Conservation (phyloP, 2,797 vertebrate species). For the Emys orbicularis region DNA sequence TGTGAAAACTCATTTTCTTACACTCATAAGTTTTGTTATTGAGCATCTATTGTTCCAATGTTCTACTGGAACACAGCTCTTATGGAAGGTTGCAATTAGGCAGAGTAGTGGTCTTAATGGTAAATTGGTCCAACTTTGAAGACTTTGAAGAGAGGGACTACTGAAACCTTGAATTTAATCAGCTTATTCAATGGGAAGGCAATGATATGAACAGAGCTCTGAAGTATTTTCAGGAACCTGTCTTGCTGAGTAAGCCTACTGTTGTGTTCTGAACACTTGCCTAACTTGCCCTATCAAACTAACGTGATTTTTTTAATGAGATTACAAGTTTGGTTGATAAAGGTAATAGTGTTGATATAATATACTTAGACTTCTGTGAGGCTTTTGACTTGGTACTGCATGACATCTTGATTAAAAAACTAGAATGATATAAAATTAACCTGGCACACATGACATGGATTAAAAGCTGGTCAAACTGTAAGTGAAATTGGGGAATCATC, state of each 20-base stretch:
- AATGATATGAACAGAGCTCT: neutral
- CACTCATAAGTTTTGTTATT: neutral
- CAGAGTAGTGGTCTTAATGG: neutral
- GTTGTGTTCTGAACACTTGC: neutral
- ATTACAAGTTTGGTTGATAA: neutral
- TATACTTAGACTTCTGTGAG: too few species aligned
- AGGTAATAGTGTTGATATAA: too few species aligned
- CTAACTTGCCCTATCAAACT: fast-evolving
- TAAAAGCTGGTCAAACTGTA: too few species aligned
- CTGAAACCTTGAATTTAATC: neutral
- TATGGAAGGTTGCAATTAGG: neutral
- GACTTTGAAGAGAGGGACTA: neutral
- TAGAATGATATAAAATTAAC: too few species aligned
- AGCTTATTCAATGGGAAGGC: neutral
- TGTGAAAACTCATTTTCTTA: neutral
- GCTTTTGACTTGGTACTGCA: too few species aligned
- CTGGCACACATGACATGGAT: too few species aligned
- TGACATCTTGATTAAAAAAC: too few species aligned
- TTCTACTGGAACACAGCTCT: neutral
- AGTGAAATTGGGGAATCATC: too few species aligned
- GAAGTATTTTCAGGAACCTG: neutral
- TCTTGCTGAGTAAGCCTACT: too few species aligned
- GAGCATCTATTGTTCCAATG: neutral
- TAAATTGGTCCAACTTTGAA: neutral
- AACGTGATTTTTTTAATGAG: neutral